Evolutionary conservation across 1,140 invertebrate genomes (phyloP), one percentile per base, ranked within the genome.

Genomic region (Prorops nasuta): DNA sequence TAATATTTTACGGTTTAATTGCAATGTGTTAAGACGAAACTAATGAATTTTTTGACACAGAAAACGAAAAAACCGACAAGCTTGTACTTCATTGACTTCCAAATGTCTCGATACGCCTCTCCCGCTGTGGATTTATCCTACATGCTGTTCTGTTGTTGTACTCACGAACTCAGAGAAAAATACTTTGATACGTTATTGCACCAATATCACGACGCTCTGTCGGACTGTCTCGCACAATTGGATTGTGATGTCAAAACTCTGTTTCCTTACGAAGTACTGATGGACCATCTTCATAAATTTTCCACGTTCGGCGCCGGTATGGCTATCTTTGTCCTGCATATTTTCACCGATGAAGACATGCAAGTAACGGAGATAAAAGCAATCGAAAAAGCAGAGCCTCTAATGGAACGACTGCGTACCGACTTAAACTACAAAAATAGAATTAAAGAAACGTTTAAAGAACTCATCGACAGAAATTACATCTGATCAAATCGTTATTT

Each of bases 51-150:
- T 17, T 44, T 3, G 9, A 0, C 15, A 3, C 14, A 9, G 54
- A 44, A 54, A 44, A 44, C 61, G 19, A 65, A 64, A 14, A 51
- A 49, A 4, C 54, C 77, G 10, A 57, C 60, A 15, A 63, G 69
- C 3, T 41, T 79, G 3, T 67, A 71, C 9, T 67, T 79, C 2
- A 31, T 83, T 22, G 81, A 83, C 49, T 81, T 79, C 56, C 81
- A 83, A 69, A 67, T 80, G 6, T 54, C 69, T 17, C 75, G 79
- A 32, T 67, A 68, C n/a, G 64, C 72, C 10, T 80, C 80, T 20
- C 74, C 81, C 1, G 62, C 73, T 0, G 49, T 73, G 0, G 84
- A 85, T 58, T 52, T 85, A 2, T 37, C 74, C 18, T 83, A 82
- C 51, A 78, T 83, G 50, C 58, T 84, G 3, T 80, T 79, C 57